Evolutionary conservation across 2,888 invertebrate species (phyloP).

Genomic region (Phrixothrix hirtus): DNA sequence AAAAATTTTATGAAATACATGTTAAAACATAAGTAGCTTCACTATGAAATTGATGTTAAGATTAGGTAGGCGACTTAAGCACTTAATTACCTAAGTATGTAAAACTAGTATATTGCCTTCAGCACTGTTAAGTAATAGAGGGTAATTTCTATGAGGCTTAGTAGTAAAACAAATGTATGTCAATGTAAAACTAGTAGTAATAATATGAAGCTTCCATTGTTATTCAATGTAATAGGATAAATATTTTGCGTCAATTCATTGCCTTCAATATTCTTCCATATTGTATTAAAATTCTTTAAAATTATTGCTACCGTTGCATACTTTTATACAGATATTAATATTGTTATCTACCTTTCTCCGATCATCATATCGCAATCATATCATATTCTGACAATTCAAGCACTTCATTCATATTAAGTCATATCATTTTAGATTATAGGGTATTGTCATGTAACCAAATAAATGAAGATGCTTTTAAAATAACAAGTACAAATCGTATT

Average conservation of each 20-base stretch:
- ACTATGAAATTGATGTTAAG: conserved; percentile 12
- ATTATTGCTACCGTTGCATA: conserved; percentile 10
- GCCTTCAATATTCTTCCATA: conserved; percentile 12
- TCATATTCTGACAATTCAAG: conserved; percentile 8
- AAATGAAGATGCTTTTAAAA: too few relatives aligned
- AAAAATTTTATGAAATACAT: conserved; percentile 65
- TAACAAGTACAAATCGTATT: too few relatives aligned
- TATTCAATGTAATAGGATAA: conserved; percentile 5
- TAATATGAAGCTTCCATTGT: conserved; percentile 10
- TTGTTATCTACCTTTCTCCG: conserved; percentile 6
- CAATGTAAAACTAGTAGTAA: background rate
- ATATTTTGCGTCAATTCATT: conserved; percentile 22
- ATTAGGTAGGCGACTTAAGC: conserved; percentile 1
- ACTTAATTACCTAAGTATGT: background rate
- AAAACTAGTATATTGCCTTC: conserved; percentile 9
- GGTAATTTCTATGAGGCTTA: conserved; percentile 10
- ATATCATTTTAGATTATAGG: too few relatives aligned
- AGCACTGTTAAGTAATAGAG: conserved; percentile 1
- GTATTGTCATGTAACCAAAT: too few relatives aligned
- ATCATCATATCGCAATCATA: conserved; percentile 22
- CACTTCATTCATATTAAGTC: background rate
- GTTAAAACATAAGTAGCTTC: conserved; percentile 24
- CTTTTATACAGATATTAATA: conserved; percentile 18
- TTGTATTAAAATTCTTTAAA: conserved; percentile 1
- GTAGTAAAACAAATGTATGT: conserved; percentile 10